These are phyloP conservation scores for Seladonia tumulorum DNA, from an alignment of 2,888 invertebrate species.

Conservation along the genomic window DNA sequence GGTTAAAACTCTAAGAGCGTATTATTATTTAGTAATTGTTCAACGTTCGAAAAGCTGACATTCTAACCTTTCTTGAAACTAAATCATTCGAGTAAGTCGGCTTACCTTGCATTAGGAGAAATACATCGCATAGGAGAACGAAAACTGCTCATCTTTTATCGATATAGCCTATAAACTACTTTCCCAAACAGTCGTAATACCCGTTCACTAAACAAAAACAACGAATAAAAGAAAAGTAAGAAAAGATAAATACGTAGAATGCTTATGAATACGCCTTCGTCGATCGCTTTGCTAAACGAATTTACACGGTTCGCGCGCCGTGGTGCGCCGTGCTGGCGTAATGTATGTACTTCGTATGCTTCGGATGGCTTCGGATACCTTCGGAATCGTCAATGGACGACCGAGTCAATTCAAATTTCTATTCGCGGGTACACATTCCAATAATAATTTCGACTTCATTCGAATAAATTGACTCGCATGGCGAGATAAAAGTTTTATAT, in stretches of 20 bases:
- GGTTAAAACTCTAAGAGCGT: conserved; percentile 75
- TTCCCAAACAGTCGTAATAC: background rate
- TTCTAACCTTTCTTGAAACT: conserved; percentile 37
- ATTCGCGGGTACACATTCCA: background rate
- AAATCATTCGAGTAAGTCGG: background rate
- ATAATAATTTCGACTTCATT: background rate
- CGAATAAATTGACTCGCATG: background rate
- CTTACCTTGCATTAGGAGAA: conserved; percentile 80
- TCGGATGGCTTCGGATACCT: background rate
- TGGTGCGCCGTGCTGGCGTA: background rate
- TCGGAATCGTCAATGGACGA: background rate
- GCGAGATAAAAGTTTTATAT: background rate
- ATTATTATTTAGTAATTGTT: background rate
- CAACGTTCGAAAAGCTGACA: background rate
- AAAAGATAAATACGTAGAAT: background rate
- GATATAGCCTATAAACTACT: background rate
- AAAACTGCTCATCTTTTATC: conserved; percentile 76
- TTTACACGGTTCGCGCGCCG: background rate
- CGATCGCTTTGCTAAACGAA: background rate
- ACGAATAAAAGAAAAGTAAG: background rate
- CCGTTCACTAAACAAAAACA: background rate
- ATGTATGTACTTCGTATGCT: background rate
- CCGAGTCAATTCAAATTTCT: background rate
- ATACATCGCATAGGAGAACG: conserved; percentile 80
- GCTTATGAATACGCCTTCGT: background rate